Conservation (phyloP, 2,113 vertebrate genomes). For the Dicaeum eximium region DNA sequence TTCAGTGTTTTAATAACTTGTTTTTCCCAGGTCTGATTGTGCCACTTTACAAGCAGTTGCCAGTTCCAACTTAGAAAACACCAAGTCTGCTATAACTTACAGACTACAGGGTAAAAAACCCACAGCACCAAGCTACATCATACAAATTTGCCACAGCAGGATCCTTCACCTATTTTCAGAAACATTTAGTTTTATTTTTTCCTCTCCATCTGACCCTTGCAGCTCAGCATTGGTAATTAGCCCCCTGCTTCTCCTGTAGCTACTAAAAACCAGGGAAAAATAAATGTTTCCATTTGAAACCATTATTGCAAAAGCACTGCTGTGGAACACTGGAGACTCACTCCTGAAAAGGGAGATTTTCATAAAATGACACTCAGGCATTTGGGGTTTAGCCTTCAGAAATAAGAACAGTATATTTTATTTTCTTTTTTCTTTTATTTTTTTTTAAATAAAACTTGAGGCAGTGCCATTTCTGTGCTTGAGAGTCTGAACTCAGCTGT, state of each 20-base stretch:
- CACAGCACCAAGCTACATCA: constrained; percentile 31
- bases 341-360: constrained; percentile 18
- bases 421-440: neutral
- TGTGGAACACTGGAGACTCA: constrained; percentile 6
- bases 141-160: constrained; percentile 24
- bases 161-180: constrained; percentile 37
- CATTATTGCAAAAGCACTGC: constrained; percentile 36
- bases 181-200: constrained; percentile 39
- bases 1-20: neutral
- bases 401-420: neutral
- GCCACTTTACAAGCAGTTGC: neutral
- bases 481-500: neutral
- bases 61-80: neutral
- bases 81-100: neutral
- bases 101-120: neutral
- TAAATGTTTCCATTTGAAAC: constrained; percentile 48
- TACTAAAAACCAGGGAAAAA: constrained; percentile 37
- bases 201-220: constrained; percentile 23
- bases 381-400: neutral
- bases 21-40: neutral
- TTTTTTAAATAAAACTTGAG: neutral
- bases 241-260: constrained; percentile 13
- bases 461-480: neutral
- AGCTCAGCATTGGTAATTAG: constrained; percentile 26
- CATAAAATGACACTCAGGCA: constrained; percentile 24